Conservation (phyloP, 2,888 invertebrate genomes). For the Stenichneumon culpator region DNA sequence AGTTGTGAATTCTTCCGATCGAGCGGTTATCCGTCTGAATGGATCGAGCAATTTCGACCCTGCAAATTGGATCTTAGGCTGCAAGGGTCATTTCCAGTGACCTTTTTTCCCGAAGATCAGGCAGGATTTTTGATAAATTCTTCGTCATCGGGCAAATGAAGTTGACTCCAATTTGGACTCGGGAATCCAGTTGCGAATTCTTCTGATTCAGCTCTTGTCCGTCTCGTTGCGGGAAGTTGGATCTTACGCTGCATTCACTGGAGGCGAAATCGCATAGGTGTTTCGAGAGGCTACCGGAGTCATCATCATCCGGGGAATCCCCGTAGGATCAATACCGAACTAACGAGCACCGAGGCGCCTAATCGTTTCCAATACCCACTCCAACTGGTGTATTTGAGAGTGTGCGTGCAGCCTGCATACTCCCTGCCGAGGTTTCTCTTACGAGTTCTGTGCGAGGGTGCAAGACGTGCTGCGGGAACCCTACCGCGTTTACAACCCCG, state of each 20-base stretch:
- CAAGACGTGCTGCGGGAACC: conserved; percentile 30
- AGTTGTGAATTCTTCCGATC: not conserved
- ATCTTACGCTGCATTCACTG: not conserved
- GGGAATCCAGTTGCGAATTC: no score
- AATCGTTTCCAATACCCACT: conserved; percentile 66
- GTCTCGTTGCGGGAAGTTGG: not conserved
- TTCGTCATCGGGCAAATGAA: no score
- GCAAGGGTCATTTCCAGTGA: no score
- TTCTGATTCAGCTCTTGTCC: no score
- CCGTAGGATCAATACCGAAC: conserved; percentile 62
- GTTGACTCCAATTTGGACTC: no score
- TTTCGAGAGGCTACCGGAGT: conserved; percentile 26
- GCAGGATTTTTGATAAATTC: no score
- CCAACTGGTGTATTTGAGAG: conserved; percentile 28
- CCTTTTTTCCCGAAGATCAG: no score
- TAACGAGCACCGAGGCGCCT: conserved; percentile 62
- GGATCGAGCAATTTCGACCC: not conserved
- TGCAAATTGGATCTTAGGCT: not conserved
- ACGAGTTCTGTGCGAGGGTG: conserved; percentile 50
- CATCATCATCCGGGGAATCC: conserved; percentile 48
- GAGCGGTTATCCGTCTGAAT: not conserved
- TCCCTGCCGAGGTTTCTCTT: conserved; percentile 39
- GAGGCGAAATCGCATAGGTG: not conserved
- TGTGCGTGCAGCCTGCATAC: conserved; percentile 60
- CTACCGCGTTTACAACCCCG: conserved; percentile 49